A percentile compares a stretch with the other conserved stretches of the same genome.
These are phyloP conservation scores for Acrocephalus arundinaceus DNA, from an alignment of 2,113 vertebrate genomes.

Conservation along the genomic window DNA sequence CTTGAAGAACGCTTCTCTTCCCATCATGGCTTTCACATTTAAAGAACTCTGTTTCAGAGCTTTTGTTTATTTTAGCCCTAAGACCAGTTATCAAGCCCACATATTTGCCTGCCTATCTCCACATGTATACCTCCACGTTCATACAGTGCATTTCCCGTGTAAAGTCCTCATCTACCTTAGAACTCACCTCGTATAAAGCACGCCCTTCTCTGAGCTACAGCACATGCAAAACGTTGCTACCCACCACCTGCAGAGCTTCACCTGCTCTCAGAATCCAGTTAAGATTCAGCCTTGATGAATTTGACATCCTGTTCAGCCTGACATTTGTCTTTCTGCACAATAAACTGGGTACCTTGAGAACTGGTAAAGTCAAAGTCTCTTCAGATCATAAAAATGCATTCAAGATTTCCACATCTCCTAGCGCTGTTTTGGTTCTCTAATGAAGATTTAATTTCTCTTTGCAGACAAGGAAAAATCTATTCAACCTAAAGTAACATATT, in stretches of 20 bases:
- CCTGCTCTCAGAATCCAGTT: neutral
- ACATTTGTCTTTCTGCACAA: neutral
- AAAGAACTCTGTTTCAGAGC: neutral
- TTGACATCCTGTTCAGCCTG: neutral
- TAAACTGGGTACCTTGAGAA: neutral
- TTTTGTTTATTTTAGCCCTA: neutral
- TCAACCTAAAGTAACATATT: neutral
- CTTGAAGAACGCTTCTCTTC: neutral
- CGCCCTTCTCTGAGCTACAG: neutral
- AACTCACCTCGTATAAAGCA: neutral
- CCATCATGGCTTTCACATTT: neutral
- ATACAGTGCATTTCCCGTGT: neutral
- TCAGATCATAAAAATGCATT: neutral
- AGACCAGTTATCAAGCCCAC: neutral
- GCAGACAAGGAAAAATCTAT: neutral
- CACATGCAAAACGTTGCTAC: neutral
- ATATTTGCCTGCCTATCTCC: neutral
- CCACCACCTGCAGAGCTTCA: neutral
- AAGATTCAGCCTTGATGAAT: neutral
- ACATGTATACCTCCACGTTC: neutral
- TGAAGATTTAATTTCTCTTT: neutral
- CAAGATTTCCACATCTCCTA: neutral
- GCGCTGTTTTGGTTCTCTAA: neutral
- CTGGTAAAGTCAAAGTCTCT: neutral
- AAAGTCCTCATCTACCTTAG: neutral